Evolutionary conservation across 2,797 vertebrate genomes (phyloP).

Genomic region (Epinephelus awoara): DNA sequence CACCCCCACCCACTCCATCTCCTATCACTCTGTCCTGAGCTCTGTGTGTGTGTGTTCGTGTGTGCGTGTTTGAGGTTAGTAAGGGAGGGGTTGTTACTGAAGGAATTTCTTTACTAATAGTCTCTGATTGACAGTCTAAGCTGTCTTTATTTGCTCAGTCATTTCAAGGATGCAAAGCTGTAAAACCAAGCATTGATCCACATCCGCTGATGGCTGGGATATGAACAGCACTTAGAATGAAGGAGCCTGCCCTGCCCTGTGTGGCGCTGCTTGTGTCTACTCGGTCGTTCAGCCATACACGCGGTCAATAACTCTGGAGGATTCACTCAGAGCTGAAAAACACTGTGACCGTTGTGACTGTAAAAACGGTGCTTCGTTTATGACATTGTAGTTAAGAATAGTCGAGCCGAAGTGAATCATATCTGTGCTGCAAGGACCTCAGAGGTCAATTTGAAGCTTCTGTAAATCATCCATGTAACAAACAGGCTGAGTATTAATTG

Average conservation of each 20-base stretch:
- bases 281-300: constrained; percentile 16
- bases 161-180: constrained; percentile 75
- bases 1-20: constrained; percentile 54
- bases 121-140: constrained; percentile 65
- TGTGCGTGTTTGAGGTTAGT: constrained; percentile 31
- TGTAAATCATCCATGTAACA: not conserved
- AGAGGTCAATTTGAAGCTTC: not conserved
- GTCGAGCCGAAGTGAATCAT: not conserved
- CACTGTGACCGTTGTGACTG: not conserved
- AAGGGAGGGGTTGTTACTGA: constrained; percentile 39
- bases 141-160: constrained; percentile 70
- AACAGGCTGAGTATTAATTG: not conserved
- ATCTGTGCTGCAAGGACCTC: not conserved
- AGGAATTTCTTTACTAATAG: constrained; percentile 76
- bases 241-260: constrained; percentile 68
- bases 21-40: constrained; percentile 34
- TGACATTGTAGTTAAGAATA: constrained; percentile 24
- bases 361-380: constrained; percentile 46
- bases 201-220: constrained; percentile 75
- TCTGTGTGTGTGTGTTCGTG: constrained; percentile 13
- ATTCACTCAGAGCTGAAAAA: constrained; percentile 34
- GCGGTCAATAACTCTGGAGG: constrained; percentile 36
- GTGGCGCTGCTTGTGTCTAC: constrained; percentile 67
- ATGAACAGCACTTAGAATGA: constrained; percentile 79
- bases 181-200: constrained; percentile 82